A percentile compares a stretch with the other conserved stretches of the same genome.
phyloP scores from a whole-genome alignment of 2,888 invertebrate genomes.

The Heliconius sara region DNA sequence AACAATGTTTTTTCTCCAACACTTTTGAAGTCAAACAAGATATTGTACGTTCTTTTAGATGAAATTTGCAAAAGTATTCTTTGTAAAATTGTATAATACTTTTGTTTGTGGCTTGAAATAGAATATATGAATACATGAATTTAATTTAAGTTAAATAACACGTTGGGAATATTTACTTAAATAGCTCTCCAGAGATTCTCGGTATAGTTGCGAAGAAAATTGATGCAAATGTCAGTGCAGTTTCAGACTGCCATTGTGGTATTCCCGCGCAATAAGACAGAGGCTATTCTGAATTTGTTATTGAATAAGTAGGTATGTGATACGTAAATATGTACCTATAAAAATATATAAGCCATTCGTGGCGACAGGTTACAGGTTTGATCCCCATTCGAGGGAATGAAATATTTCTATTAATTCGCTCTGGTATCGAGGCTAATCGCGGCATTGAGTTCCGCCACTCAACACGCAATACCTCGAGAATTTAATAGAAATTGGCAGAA shows the following conservation, averaged over 20 bases:
- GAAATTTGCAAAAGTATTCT: not conserved
- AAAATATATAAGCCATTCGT: no score
- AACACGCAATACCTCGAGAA: no score
- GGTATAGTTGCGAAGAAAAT: slow-evolving; percentile 32
- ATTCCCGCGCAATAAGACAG: slow-evolving; percentile 13
- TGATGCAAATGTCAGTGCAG: slow-evolving; percentile 40
- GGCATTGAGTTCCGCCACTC: no score
- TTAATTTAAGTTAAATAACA: slow-evolving; percentile 24
- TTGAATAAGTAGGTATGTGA: not conserved
- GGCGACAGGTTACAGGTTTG: no score
- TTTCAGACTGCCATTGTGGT: slow-evolving; percentile 28
- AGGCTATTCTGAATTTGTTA: slow-evolving; percentile 4
- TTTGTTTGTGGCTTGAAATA: not conserved
- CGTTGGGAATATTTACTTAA: slow-evolving; percentile 12
- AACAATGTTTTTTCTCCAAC: slow-evolving; percentile 27
- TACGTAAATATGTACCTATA: not conserved
- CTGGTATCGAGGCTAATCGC: no score
- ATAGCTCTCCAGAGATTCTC: slow-evolving; percentile 29
- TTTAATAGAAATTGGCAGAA: no score
- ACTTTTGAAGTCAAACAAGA: slow-evolving; percentile 13
- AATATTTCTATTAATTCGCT: no score
- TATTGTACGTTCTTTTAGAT: slow-evolving; percentile 5
- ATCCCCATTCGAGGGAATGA: no score
- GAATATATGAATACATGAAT: slow-evolving; percentile 13
- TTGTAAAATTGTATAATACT: not conserved